Conservation (phyloP, 2,113 vertebrate genomes). For the Austrofundulus limnaeus region DNA sequence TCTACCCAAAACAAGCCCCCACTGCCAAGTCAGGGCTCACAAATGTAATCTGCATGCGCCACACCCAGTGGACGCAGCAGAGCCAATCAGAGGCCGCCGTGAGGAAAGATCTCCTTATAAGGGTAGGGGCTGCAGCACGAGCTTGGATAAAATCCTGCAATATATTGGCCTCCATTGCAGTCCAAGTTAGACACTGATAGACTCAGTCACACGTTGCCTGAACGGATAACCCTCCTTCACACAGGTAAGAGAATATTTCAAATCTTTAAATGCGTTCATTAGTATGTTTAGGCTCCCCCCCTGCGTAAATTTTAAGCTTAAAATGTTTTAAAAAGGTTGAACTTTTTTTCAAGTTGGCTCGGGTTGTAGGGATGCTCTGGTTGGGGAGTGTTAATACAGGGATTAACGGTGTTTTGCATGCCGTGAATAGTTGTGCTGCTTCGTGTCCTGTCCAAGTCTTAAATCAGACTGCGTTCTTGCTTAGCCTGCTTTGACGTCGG, state of each 20-base stretch:
- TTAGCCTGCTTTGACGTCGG: constrained; percentile 16
- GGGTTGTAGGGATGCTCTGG: no score
- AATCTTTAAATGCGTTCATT: no score
- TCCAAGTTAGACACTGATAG: constrained; percentile 38
- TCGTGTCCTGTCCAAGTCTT: constrained; percentile 1
- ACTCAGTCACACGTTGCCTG: constrained; percentile 15
- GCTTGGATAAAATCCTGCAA: constrained; percentile 62
- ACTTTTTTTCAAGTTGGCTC: not conserved
- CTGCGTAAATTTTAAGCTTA: no score
- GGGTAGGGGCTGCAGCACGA: constrained; percentile 73
- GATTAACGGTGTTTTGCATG: not conserved
- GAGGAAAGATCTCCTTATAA: constrained; percentile 81
- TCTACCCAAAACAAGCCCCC: not conserved
- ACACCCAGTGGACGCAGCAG: constrained; percentile 65
- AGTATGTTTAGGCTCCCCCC: no score
- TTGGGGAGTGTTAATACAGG: not conserved
- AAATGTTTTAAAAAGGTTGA: no score
- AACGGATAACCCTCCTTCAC: constrained; percentile 25
- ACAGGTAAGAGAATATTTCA: constrained; percentile 68
- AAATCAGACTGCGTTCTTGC: constrained; percentile 34
- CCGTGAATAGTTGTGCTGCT: not conserved
- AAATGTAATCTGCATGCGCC: constrained; percentile 52
- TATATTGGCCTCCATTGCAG: constrained; percentile 50
- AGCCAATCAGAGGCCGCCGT: constrained; percentile 73
- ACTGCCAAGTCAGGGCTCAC: constrained; percentile 18